Evolutionary conservation across 1,140 invertebrate genomes (phyloP).

Genomic region (Drosophila ironensis): DNA sequence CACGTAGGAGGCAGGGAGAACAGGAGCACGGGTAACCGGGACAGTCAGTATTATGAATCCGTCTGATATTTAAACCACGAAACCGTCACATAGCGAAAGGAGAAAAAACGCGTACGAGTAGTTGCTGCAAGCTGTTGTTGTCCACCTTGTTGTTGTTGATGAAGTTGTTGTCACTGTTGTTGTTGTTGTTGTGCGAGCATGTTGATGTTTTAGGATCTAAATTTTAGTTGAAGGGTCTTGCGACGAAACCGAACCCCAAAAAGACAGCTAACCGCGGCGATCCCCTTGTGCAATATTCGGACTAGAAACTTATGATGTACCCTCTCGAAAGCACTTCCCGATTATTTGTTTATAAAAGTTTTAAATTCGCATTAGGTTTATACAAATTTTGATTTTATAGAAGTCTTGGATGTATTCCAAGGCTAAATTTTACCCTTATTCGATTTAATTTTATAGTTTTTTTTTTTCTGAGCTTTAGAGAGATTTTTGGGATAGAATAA

Average conservation of each 20-base stretch:
- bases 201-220: constrained; percentile 38
- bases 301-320: constrained; percentile 12
- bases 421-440: too few relatives aligned
- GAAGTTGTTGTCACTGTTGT: constrained; percentile 22
- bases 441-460: too few relatives aligned
- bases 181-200: constrained; percentile 40
- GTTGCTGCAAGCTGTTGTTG: constrained; percentile 40
- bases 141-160: constrained; percentile 36
- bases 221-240: constrained; percentile 10
- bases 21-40: background rate
- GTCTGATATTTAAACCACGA: constrained; percentile 67
- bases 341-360: too few relatives aligned
- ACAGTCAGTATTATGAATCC: constrained; percentile 78
- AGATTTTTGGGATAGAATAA: too few relatives aligned
- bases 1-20: constrained; percentile 38
- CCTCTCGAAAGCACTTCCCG: too few relatives aligned
- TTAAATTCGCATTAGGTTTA: too few relatives aligned
- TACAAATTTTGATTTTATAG: background rate
- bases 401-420: too few relatives aligned
- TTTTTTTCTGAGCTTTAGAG: too few relatives aligned
- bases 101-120: too few relatives aligned
- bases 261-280: background rate
- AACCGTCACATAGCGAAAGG: constrained; percentile 36
- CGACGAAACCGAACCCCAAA: background rate
- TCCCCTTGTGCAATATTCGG: constrained; percentile 48